These are phyloP conservation scores for Cacoxenus indagator DNA, from an alignment of 2,888 invertebrate genomes.

Conservation along the genomic window DNA sequence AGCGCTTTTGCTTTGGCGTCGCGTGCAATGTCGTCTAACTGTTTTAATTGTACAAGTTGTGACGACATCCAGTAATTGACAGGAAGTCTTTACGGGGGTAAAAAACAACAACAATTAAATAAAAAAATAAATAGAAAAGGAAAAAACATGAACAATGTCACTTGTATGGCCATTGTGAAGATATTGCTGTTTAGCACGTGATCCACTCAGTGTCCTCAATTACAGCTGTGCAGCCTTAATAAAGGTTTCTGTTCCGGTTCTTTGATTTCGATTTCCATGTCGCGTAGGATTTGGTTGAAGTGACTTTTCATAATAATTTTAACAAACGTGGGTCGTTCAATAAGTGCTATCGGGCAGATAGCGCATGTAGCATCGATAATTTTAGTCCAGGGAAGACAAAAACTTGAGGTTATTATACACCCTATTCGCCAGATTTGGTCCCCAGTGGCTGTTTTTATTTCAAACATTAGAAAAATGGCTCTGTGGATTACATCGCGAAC, in stretches of 20 bases:
- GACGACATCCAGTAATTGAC: slow-evolving; percentile 31
- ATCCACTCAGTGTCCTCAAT: not conserved
- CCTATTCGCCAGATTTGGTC: too few relatives aligned
- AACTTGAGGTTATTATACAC: too few relatives aligned
- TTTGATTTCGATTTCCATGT: not conserved
- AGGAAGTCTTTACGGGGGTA: slow-evolving; percentile 20
- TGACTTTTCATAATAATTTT: too few relatives aligned
- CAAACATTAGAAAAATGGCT: too few relatives aligned
- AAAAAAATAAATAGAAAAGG: too few relatives aligned
- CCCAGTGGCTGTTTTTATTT: too few relatives aligned
- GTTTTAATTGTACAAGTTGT: slow-evolving; percentile 32
- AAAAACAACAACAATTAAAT: not conserved
- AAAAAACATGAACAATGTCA: not conserved
- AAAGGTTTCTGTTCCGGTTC: not conserved
- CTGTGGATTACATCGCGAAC: too few relatives aligned
- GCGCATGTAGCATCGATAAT: too few relatives aligned
- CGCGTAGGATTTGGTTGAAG: not conserved
- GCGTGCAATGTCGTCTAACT: slow-evolving; percentile 22
- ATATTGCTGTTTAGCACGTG: not conserved
- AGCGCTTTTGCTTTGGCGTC: not conserved
- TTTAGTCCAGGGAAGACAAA: too few relatives aligned
- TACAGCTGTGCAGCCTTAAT: not conserved
- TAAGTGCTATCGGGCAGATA: too few relatives aligned
- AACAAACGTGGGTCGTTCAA: too few relatives aligned
- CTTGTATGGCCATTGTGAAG: not conserved